phyloP scores from a whole-genome alignment of 2,888 invertebrate genomes.

The Priocnemis perturbator region DNA sequence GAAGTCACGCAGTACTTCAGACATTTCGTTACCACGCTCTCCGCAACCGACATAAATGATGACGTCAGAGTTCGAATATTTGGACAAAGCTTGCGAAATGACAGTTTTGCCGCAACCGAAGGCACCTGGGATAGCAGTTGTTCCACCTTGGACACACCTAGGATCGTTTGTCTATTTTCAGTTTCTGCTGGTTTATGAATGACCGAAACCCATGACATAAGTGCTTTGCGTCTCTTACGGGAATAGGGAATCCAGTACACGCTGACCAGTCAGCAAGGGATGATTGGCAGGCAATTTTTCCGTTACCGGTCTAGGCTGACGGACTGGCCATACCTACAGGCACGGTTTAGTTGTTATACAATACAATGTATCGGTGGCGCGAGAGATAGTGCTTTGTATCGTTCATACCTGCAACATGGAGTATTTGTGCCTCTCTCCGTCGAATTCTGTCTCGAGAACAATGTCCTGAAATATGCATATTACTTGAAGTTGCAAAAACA shows the following conservation, averaged over 20 bases:
- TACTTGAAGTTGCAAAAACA: not conserved
- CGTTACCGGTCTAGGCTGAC: conserved; percentile 96
- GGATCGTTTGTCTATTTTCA: conserved; percentile 10
- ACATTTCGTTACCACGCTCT: conserved; percentile 99
- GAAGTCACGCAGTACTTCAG: conserved; percentile 98
- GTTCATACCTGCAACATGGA: conserved; percentile 90
- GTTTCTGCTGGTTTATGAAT: not conserved
- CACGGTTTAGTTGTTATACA: conserved; percentile 12
- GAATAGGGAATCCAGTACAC: conserved; percentile 98
- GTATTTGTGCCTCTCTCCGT: conserved; percentile 93
- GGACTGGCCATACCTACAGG: conserved; percentile 94
- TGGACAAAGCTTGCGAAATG: conserved; percentile 99
- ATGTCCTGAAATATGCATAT: conserved; percentile 83
- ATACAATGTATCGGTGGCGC: not conserved
- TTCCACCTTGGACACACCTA: conserved; percentile 98
- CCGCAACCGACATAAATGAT: conserved; percentile 99
- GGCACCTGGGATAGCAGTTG: conserved; percentile 99
- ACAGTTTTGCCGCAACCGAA: conserved; percentile 99
- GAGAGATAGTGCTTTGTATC: not conserved
- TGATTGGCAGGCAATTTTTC: conserved; percentile 99
- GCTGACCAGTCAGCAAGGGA: conserved; percentile 97
- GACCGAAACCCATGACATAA: not conserved
- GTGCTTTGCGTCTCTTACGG: conserved; percentile 80
- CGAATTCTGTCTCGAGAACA: conserved; percentile 99
- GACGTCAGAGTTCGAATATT: conserved; percentile 99